Base-by-base conservation (phyloP, 1,140 invertebrate genomes). In the Dreissena rostriformis region DNA sequence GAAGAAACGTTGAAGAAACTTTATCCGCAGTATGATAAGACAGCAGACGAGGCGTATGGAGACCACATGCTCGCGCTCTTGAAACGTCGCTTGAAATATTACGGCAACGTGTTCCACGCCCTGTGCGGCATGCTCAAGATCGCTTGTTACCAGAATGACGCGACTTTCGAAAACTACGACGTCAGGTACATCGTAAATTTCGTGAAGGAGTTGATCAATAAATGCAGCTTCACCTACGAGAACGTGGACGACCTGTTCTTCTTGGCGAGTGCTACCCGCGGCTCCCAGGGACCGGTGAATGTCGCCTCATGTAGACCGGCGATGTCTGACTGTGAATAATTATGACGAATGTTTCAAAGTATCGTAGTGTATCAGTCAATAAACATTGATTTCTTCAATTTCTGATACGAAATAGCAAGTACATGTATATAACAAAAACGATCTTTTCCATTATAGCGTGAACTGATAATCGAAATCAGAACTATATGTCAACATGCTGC, bases 201-300 rank as follows among this genome's bases (percentile, higher is more conserved):
- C 26, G 15, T 74, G 53, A 74, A 74, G 24, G 19, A 74, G 19
- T 24, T 74, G 17, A 55, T 19, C 19, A 19, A 53, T 19, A 17
- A 52, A 8, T n/a, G 39, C 53, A n/a, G 26, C 0, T 74, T 74
- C 26, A 74, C 71, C 7, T 49, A 55, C 12, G 71, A 74, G 71
- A 74, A 74, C 52, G 55, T 74, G 26, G 71, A 74, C n/a, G 71
- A 74, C 29, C 52, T 74, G 19, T 52, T 74, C 7, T 39, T 39
- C 39, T 39, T 5, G 39, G 39, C 39, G 39, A 39, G 39, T 8
- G 39, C 39, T 39, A 39, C 39, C 39, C 39, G 39, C 39, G 39
- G 39, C 39, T 2, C 39, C 2, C 39, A 39, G 39, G 8, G 39
- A 39, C 39, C 39, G 39, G 39, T 8, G 39, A 8, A 39, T 39